phyloP scores from a whole-genome alignment of 1,140 invertebrate species.

The Dreissena polymorpha region DNA sequence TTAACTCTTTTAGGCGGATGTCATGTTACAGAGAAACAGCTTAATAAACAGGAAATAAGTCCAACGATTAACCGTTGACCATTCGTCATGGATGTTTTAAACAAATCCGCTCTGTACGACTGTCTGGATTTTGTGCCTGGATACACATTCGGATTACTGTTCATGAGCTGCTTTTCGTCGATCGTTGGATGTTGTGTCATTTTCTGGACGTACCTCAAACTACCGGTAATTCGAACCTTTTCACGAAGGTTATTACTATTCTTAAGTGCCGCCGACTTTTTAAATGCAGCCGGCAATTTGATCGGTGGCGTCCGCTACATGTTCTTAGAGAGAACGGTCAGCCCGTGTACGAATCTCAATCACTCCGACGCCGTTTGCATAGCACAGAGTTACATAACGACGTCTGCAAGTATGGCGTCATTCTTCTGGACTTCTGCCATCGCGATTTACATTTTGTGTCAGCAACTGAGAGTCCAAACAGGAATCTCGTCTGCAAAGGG shows the following conservation, averaged over 20 bases:
- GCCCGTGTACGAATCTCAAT: background rate
- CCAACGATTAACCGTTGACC: too few relatives aligned
- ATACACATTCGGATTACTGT: constrained; percentile 13
- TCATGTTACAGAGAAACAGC: too few relatives aligned
- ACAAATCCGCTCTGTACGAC: background rate
- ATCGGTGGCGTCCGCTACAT: constrained; percentile 40
- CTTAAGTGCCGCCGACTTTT: constrained; percentile 33
- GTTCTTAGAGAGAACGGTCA: background rate
- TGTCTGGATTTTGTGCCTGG: constrained; percentile 4
- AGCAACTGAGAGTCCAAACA: background rate
- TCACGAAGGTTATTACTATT: constrained; percentile 28
- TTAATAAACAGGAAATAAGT: too few relatives aligned
- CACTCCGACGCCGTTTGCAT: constrained; percentile 25
- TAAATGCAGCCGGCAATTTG: constrained; percentile 37
- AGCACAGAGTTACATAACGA: constrained; percentile 51
- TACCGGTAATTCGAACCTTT: constrained; percentile 23
- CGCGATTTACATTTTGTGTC: constrained; percentile 44
- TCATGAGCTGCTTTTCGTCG: constrained; percentile 30
- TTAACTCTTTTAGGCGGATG: too few relatives aligned
- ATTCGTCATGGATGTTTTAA: background rate
- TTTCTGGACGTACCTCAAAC: constrained; percentile 4
- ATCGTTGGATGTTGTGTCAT: constrained; percentile 43
- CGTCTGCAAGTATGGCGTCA: constrained; percentile 53
- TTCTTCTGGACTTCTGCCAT: constrained; percentile 57
- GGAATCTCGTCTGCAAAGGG: constrained; percentile 11